A percentile compares a stretch with the other conserved stretches of the same genome.
These are phyloP conservation scores for Alviniconcha marisindica DNA, from an alignment of 1,140 invertebrate genomes.

Conservation along the genomic window DNA sequence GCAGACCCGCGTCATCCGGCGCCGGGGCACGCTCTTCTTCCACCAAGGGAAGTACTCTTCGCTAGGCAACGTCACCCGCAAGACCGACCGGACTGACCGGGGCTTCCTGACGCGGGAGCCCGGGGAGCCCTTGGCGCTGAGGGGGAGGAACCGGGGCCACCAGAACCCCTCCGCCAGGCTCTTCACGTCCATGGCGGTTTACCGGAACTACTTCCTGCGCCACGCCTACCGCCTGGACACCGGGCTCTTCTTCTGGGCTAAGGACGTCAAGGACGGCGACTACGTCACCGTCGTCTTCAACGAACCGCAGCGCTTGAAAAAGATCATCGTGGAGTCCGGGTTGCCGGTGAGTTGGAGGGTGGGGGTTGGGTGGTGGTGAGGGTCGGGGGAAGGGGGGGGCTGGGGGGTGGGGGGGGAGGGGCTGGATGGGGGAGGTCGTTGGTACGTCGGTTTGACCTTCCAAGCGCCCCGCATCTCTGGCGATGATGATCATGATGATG, in stretches of 20 bases:
- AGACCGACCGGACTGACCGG: slow-evolving; percentile 48
- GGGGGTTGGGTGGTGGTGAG: background rate
- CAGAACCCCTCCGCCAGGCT: slow-evolving; percentile 53
- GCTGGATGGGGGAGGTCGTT: background rate
- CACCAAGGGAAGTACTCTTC: slow-evolving; percentile 66
- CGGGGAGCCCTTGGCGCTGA: background rate
- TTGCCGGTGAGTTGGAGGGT: background rate
- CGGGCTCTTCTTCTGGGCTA: slow-evolving; percentile 51
- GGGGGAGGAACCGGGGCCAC: slow-evolving; percentile 41
- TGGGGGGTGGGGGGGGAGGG: background rate
- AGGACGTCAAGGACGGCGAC: slow-evolving; percentile 37
- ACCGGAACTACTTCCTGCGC: slow-evolving; percentile 34
- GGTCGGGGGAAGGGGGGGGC: background rate
- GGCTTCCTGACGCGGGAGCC: slow-evolving; percentile 47
- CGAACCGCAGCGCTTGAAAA: slow-evolving; percentile 46
- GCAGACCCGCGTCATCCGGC: slow-evolving; percentile 26
- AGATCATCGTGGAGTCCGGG: slow-evolving; percentile 54
- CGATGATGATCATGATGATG: too few species aligned
- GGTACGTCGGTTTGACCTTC: too few species aligned
- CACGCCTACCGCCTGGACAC: slow-evolving; percentile 48
- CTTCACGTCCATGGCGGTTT: slow-evolving; percentile 44
- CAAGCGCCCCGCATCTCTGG: too few species aligned
- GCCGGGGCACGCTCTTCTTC: slow-evolving; percentile 26
- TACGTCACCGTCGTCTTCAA: slow-evolving; percentile 52
- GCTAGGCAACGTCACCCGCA: slow-evolving; percentile 55